These are phyloP conservation scores for Lamproptera curius DNA, from an alignment of 2,888 invertebrate genomes.

Conservation along the genomic window DNA sequence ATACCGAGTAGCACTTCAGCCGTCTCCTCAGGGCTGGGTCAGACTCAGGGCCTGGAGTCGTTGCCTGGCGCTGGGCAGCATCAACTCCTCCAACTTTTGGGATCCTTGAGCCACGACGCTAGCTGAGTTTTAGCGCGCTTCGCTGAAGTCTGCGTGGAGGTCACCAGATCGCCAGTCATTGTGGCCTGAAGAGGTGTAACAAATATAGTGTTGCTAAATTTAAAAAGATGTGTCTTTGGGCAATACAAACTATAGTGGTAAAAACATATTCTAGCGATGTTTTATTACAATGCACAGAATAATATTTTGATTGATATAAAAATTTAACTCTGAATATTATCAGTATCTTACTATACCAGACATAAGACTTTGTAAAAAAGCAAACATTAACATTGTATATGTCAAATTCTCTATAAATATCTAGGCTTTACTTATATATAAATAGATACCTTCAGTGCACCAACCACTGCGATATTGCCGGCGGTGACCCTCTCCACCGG, in stretches of 20 bases:
- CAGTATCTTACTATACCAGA: too few species aligned
- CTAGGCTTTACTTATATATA: too few species aligned
- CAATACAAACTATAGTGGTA: too few species aligned
- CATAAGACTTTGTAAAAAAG: too few species aligned
- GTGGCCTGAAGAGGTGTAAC: slow-evolving; percentile 64
- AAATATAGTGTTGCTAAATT: too few species aligned
- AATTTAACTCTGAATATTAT: too few species aligned
- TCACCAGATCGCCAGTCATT: slow-evolving; percentile 86
- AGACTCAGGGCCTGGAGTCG: slow-evolving; percentile 40
- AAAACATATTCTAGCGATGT: too few species aligned
- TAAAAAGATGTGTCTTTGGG: too few species aligned
- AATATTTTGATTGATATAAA: too few species aligned
- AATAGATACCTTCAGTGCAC: slow-evolving; percentile 90
- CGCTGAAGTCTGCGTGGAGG: slow-evolving; percentile 76
- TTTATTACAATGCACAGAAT: too few species aligned
- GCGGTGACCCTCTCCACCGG: slow-evolving; percentile 81
- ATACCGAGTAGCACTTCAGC: slow-evolving; percentile 58
- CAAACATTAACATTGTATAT: too few species aligned
- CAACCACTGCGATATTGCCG: slow-evolving; percentile 94
- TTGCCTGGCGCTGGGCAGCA: slow-evolving; percentile 51
- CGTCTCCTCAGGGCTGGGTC: slow-evolving; percentile 43
- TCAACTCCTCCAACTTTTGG: slow-evolving; percentile 34
- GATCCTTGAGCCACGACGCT: slow-evolving; percentile 35
- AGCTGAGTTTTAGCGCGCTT: slow-evolving; percentile 76
- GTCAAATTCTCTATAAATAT: too few species aligned